Evolutionary conservation across 2,888 invertebrate species (phyloP).

Genomic region (Sarcophaga subvicina): DNA sequence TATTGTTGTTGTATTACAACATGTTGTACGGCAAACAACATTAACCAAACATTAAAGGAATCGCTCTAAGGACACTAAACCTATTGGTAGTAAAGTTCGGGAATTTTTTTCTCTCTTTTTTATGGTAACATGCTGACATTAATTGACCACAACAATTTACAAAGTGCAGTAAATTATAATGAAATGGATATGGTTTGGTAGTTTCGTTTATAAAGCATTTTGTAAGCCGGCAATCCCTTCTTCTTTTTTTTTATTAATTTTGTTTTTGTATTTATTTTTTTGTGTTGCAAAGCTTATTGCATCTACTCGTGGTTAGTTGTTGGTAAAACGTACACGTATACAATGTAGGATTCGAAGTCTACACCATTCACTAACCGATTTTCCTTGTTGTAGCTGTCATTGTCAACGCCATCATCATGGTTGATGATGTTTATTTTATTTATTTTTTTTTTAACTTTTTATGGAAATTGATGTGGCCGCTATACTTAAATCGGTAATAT

Average conservation of each 20-base stretch:
- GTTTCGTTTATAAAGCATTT: constrained; percentile 44
- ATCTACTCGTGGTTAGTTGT: constrained; percentile 5
- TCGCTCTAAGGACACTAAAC: no score
- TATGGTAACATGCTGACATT: constrained; percentile 74
- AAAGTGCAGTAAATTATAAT: constrained; percentile 78
- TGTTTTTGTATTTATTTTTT: neutral
- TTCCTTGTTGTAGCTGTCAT: neutral
- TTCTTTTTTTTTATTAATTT: no score
- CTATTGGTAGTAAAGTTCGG: constrained; percentile 15
- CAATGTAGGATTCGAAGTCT: neutral
- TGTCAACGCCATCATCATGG: neutral
- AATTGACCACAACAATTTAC: constrained; percentile 79
- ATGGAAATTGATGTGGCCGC: neutral
- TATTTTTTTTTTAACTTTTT: neutral
- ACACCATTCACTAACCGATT: neutral
- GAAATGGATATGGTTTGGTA: constrained; percentile 72
- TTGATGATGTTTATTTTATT: neutral
- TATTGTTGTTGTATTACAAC: no score
- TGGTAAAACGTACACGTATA: neutral
- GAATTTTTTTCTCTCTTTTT: constrained; percentile 23
- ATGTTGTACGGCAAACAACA: no score
- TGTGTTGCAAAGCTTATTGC: constrained; percentile 7
- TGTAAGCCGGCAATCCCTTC: neutral
- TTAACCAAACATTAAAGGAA: no score
- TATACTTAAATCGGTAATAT: neutral